A percentile compares a stretch with the other conserved stretches of the same genome.
Evolutionary conservation across 2,888 invertebrate genomes (phyloP).

Genomic region (Sinohyriopsis cumingii): DNA sequence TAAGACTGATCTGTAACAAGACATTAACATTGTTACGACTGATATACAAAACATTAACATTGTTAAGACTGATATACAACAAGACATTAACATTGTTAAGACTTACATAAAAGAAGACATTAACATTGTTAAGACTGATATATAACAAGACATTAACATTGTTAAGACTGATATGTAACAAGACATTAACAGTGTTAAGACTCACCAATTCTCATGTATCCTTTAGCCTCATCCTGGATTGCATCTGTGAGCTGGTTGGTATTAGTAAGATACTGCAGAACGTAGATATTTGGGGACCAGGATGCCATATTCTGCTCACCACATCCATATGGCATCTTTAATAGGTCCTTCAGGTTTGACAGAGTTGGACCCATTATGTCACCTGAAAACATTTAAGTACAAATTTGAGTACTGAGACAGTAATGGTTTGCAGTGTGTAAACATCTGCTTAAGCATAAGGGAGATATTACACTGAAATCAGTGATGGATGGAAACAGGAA

Average conservation of each 20-base stretch:
- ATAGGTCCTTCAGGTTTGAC: slow-evolving; percentile 77
- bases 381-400: slow-evolving; percentile 45
- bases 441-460: no score
- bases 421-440: no score
- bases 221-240: slow-evolving; percentile 75
- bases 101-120: no score
- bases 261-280: slow-evolving; percentile 78
- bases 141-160: background rate
- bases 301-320: slow-evolving; percentile 88
- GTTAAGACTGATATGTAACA: no score
- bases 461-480: no score
- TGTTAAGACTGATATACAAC: no score
- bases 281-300: slow-evolving; percentile 83
- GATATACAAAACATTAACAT: no score
- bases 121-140: no score
- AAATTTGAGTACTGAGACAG: no score
- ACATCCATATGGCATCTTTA: slow-evolving; percentile 83
- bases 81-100: background rate
- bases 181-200: background rate
- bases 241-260: slow-evolving; percentile 75
- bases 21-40: background rate
- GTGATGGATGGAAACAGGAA: no score
- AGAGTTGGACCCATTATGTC: slow-evolving; percentile 72
- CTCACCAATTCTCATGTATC: slow-evolving; percentile 77
- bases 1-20: no score